These are phyloP conservation scores for Poecilia velifera DNA, from an alignment of 2,797 vertebrate genomes.

Conservation along the genomic window DNA sequence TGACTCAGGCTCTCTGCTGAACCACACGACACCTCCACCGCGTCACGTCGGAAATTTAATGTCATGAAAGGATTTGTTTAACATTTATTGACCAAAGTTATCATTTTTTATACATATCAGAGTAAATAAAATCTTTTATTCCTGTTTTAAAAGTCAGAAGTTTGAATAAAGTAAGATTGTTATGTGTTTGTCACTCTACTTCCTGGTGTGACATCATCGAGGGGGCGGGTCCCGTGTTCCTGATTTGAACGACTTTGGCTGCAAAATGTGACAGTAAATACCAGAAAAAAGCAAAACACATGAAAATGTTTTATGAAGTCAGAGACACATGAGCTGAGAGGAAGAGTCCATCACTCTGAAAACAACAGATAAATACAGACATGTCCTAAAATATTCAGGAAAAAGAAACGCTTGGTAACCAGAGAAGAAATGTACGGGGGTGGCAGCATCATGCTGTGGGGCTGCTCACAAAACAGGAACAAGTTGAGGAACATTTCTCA, in stretches of 20 bases:
- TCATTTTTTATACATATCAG: background rate
- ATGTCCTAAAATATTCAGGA: background rate
- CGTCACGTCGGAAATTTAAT: background rate
- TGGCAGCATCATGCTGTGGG: background rate
- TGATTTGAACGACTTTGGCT: background rate
- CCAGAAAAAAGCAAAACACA: background rate
- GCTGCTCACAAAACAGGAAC: too few relatives aligned
- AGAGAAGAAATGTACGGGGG: background rate
- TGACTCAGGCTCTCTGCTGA: slow-evolving; percentile 43
- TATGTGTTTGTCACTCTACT: background rate
- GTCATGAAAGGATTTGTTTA: background rate
- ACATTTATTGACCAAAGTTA: background rate
- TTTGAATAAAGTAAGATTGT: background rate
- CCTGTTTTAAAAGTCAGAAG: background rate
- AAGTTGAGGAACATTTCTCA: background rate
- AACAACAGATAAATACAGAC: background rate
- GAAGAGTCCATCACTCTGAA: background rate
- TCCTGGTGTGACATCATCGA: background rate
- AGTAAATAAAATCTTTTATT: background rate
- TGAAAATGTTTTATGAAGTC: background rate
- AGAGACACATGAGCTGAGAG: background rate
- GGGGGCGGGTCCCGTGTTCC: background rate
- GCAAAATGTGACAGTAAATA: background rate
- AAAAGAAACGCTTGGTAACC: background rate
- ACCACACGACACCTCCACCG: background rate